These are phyloP conservation scores for Pteropus alecto DNA, from an alignment of 2,113 vertebrate genomes.

Conservation along the genomic window DNA sequence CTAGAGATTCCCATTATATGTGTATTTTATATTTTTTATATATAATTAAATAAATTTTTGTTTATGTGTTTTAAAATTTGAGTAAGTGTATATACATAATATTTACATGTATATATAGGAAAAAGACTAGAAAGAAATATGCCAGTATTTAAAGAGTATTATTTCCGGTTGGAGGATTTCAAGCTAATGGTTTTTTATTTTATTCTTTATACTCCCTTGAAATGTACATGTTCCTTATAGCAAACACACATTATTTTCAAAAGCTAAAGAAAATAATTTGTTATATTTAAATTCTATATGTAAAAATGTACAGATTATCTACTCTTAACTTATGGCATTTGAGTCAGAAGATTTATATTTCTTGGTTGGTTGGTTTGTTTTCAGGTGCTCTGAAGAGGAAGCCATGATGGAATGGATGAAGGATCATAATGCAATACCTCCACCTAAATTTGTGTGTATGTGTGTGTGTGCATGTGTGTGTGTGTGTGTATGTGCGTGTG, in stretches of 20 bases:
- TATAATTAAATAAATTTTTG: background rate
- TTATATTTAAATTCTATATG: background rate
- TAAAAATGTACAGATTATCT: background rate
- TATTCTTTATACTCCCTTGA: background rate
- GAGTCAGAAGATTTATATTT: background rate
- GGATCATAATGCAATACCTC: slow-evolving; percentile 89
- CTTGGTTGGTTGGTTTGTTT: slow-evolving; percentile 32
- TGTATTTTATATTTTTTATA: background rate
- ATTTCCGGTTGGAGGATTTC: background rate
- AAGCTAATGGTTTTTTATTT: background rate
- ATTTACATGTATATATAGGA: background rate
- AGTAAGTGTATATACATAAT: background rate
- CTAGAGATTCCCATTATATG: background rate
- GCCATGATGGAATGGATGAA: slow-evolving; percentile 81
- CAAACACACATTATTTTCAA: background rate
- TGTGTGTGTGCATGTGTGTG: slow-evolving; percentile 60
- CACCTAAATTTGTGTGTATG: slow-evolving; percentile 79
- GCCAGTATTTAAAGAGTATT: background rate
- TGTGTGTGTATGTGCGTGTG: slow-evolving; percentile 48
- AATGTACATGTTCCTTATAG: background rate
- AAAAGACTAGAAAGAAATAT: background rate
- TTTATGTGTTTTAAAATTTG: background rate
- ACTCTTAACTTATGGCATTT: background rate
- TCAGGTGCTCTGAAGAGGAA: slow-evolving; percentile 81
- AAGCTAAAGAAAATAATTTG: background rate